Evolutionary conservation across 2,888 invertebrate genomes (phyloP), one percentile per base, ranked within the genome.

Genomic region (Parnassius glacialis): DNA sequence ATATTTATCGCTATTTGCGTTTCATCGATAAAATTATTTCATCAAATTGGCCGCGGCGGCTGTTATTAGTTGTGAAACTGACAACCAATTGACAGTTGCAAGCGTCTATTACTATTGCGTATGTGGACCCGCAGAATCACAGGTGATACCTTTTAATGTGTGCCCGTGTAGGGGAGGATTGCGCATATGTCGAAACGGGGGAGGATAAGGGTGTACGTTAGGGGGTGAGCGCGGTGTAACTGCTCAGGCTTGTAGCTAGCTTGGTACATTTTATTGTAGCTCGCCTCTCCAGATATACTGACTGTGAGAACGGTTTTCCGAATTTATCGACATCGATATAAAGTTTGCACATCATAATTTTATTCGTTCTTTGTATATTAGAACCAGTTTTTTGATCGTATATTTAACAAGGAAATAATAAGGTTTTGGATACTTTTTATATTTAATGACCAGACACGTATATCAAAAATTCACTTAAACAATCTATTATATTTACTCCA

Each of bases 231-330:
- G 75, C 71, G 76, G 81, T 85, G 84, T 87, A 87, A 88, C 90
- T 87, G 90, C 88, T 89, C 87, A 83, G 83, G 87, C 85, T 87
- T 85, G 88, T 87, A 89, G 87, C 89, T 86, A 85, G 87, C 87
- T 86, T 79, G 85, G 87, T 89, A 91, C 89, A 88, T 90, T 91
- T 91, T 90, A 91, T 90, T 90, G 90, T 90, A 90, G 85, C 88
- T 85, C 81, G 83, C 83, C 83, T 86, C 87, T 87, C 84, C 85
- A 85, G 87, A 88, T 89, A 87, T 84, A 79, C 83, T 79, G 80
- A 72, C 73, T 76, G 74, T 70, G 77, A 78, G 83, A 79, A 79
- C 78, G 71, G 78, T 59, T 70, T 63, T 60, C 66, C 65, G 67
- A 64, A 74, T 84, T 84, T 89, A 84, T 84, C 85, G 85, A 87